Percentiles rank a stretch among this genome's conserved stretches.
These are phyloP conservation scores for Eurytoma californica DNA, from an alignment of 2,888 invertebrate species.

Conservation along the genomic window DNA sequence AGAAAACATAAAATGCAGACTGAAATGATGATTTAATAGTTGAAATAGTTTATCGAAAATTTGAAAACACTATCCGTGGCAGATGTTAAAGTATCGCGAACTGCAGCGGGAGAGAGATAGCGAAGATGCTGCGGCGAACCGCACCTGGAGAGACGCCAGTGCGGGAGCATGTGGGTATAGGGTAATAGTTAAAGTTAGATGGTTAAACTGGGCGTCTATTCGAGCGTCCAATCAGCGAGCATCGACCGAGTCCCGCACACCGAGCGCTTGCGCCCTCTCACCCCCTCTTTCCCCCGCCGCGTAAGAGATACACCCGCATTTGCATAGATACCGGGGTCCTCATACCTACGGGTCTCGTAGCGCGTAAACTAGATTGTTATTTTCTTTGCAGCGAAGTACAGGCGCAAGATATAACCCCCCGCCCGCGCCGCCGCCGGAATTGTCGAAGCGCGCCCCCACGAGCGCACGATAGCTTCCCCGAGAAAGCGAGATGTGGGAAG, in stretches of 20 bases:
- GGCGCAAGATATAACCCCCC: constrained; percentile 10
- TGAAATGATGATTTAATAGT: too few species aligned
- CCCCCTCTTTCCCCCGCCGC: not conserved
- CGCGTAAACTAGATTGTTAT: constrained; percentile 53
- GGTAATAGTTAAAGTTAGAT: constrained; percentile 64
- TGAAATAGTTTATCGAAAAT: too few species aligned
- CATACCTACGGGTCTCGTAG: constrained; percentile 31
- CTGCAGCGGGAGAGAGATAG: constrained; percentile 1
- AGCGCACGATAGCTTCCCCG: constrained; percentile 41
- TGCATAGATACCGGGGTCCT: constrained; percentile 51
- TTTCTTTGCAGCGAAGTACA: constrained; percentile 37
- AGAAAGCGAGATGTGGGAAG: constrained; percentile 29
- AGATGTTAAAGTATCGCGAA: too few species aligned
- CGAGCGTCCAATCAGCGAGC: constrained; percentile 61
- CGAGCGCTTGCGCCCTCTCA: not conserved
- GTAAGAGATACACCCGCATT: constrained; percentile 46
- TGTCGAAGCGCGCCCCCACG: constrained; percentile 2
- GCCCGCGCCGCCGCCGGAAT: not conserved
- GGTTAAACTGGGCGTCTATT: constrained; percentile 61
- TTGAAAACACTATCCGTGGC: too few species aligned
- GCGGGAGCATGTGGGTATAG: constrained; percentile 30
- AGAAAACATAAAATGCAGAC: too few species aligned
- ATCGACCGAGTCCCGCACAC: constrained; percentile 52
- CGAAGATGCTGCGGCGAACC: not conserved
- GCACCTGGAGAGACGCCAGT: not conserved